Base-by-base conservation (phyloP, 2,797 vertebrate genomes). In the Catamblyrhynchus diadema region DNA sequence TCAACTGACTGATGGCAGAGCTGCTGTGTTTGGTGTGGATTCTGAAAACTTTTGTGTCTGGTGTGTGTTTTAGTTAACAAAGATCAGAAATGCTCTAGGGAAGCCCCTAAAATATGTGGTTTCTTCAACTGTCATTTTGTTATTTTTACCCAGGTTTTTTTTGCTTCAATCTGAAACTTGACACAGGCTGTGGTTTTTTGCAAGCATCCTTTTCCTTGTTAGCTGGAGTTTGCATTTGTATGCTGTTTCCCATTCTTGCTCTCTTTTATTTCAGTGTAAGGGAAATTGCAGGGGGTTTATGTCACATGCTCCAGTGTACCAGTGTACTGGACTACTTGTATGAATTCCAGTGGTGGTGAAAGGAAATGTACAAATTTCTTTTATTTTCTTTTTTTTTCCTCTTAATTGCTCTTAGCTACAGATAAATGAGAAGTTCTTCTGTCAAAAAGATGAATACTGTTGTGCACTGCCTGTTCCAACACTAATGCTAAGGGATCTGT, bases 21-120 rank as follows among this genome's bases (percentile, higher is more conserved):
- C 37, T 85, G 22, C 50, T 35, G 14, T 45, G 44, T 35, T 54
- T 77, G 44, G 15, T 18, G 14, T 25, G 18, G 32, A 9, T 57
- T 74, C 75, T 37, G 10, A 32, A 35, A 15, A 27, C 54, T 77
- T 77, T 48, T 77, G 37, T 93, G 75, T 51, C 60, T 81, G 24
- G 5, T 50, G 15, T 42, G 10, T 81, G 57, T 45, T 81, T 93
- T 27, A 85, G 79, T 41, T 89, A 86, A 69, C 73, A 74, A 77
- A 91, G 56, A 73, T 69, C 72, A 93, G 61, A 93, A 96, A 65
- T 28, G 5, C 12, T 84, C 2, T 28, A 83, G 93, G 95, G 48
- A 94, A 96, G 37, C 83, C 93, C 95, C 95, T 93, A 92, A 93
- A 94, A 93, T 79, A 79, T 1, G 8, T 81, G 60, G 53, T 73